A percentile compares a stretch with the other conserved stretches of the same genome.
Evolutionary conservation across 2,888 invertebrate genomes (phyloP).

Genomic region (Agrilus mali): DNA sequence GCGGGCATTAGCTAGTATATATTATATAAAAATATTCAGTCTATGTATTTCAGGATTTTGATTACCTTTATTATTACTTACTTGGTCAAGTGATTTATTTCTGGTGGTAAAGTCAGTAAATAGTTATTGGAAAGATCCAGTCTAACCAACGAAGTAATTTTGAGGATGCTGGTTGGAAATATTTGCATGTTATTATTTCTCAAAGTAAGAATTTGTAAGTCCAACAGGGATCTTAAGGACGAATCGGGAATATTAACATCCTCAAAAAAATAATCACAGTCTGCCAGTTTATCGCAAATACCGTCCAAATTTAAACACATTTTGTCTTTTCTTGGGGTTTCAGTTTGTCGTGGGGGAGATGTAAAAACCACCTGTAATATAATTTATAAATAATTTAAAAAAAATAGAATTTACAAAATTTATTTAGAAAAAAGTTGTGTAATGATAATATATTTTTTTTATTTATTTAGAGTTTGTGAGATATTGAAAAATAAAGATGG

Average conservation of each 20-base stretch:
- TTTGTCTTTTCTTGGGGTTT: conserved; percentile 1
- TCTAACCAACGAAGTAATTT: conserved; percentile 45
- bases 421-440: too few relatives aligned
- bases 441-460: too few relatives aligned
- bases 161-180: conserved; percentile 47
- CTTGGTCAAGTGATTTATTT: conserved; percentile 46
- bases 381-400: too few relatives aligned
- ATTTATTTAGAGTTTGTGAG: too few relatives aligned
- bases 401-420: too few relatives aligned
- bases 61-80: conserved; percentile 30
- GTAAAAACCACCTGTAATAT: too few relatives aligned
- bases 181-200: conserved; percentile 44
- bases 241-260: conserved; percentile 30
- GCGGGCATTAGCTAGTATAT: too few relatives aligned
- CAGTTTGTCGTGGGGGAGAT: too few relatives aligned
- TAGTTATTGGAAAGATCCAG: conserved; percentile 59
- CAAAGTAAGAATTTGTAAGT: conserved; percentile 31
- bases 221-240: conserved; percentile 27
- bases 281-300: conserved; percentile 22
- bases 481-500: too few relatives aligned
- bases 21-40: too few relatives aligned
- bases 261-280: conserved; percentile 26
- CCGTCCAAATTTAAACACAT: conserved; percentile 31
- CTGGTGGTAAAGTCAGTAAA: conserved; percentile 48
- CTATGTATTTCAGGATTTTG: too few relatives aligned